Evolutionary conservation across 2,113 vertebrate genomes (phyloP).

Genomic region (Prionailurus viverrinus): DNA sequence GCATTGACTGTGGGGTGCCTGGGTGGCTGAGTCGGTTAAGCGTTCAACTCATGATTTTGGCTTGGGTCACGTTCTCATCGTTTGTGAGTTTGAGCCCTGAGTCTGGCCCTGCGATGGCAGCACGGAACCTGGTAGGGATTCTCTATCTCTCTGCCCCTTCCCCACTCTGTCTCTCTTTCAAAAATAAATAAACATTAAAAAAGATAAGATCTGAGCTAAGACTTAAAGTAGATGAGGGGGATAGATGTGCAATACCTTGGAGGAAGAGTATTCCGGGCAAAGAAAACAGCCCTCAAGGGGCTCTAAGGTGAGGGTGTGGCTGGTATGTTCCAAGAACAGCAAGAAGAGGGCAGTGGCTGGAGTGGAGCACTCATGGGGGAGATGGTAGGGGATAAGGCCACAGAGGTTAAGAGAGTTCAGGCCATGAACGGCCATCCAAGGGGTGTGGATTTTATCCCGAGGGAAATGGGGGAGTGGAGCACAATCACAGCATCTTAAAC

Average conservation of each 20-base stretch:
- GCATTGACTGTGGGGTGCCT: background rate
- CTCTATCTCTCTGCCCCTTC: too few relatives aligned
- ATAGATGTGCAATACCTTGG: background rate
- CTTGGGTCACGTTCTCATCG: too few relatives aligned
- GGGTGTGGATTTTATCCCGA: background rate
- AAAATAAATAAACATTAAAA: too few relatives aligned
- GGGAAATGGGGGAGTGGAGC: background rate
- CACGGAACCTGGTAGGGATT: too few relatives aligned
- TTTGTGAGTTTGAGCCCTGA: too few relatives aligned
- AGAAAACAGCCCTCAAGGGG: background rate
- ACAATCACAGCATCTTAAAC: rapidly evolving
- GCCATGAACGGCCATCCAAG: background rate
- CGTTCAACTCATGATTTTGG: too few relatives aligned
- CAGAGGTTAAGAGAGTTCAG: background rate
- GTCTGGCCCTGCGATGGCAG: too few relatives aligned
- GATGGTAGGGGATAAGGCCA: background rate
- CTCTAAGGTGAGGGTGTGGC: background rate
- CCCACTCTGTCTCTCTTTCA: too few relatives aligned
- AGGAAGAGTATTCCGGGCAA: background rate
- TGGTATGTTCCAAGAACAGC: background rate
- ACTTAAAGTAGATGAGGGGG: background rate
- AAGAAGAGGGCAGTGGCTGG: background rate
- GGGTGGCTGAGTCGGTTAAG: too few relatives aligned
- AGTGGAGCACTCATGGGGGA: background rate
- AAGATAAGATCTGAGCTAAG: constrained; percentile 17